Evolutionary conservation across 1,140 invertebrate genomes (phyloP), one percentile per base, ranked within the genome.

Genomic region (Ostrea edulis): DNA sequence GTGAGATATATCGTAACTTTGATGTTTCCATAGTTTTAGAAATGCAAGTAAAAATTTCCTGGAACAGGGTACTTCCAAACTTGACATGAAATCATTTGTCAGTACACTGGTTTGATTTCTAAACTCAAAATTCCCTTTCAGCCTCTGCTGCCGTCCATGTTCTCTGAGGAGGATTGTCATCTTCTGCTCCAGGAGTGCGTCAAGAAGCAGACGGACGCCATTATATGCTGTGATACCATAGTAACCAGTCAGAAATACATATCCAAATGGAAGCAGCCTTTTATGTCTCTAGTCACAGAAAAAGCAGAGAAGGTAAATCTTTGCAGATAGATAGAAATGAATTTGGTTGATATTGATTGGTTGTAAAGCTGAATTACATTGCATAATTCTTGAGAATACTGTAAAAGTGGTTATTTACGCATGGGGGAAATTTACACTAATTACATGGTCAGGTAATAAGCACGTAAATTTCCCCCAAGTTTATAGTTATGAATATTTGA

Each of bases 101-200:
- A 44, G 35, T 44, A 44, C 35, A 44, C 35, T 2, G 1, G 1
- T 44, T 44, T 44, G 35, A 44, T 44, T 44, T 44, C 1, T 44
- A 44, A 44, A 44, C 35, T 44, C 35, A 44, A 2, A 5, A 44
- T 77, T 25, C 86, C 82, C 84, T 92, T 92, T 86, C 93, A 94
- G 94, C 94, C 91, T 55, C 95, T 97, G 81, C 93, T 99, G 71
- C 98, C 98, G 29, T 97, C 97, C 14, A 96, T 98, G 77, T 97
- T 98, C 89, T 96, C 96, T 86, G 95, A 96, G 86, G 95, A 97
- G 88, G 98, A 98, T 95, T 96, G 97, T 55, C 96, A 96, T 91
- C 96, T 96, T 90, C 94, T 98, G 14, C 94, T 98, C 53, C 96
- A 97, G 89, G 95, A 96, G 84, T 95, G 97, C 17, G 93, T 97